A percentile compares a stretch with the other conserved stretches of the same genome.
phyloP scores from a whole-genome alignment of 2,888 invertebrate genomes.

The Mellilla xanthometata region DNA sequence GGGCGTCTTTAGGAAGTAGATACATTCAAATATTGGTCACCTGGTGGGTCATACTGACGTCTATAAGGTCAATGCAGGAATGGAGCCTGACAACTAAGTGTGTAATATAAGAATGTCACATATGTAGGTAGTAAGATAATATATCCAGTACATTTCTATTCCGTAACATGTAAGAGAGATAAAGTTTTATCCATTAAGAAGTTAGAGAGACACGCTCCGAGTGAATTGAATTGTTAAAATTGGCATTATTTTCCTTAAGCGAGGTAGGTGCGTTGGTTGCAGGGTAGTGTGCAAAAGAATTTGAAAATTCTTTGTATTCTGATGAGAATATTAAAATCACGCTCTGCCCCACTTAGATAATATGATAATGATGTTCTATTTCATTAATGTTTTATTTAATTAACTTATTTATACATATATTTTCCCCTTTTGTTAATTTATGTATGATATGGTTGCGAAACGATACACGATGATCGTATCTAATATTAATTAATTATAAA shows the following conservation, averaged over 20 bases:
- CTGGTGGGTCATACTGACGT: neutral
- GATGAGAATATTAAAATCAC: conserved; percentile 49
- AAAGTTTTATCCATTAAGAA: neutral
- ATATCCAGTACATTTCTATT: neutral
- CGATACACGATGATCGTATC: no score
- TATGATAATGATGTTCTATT: no score
- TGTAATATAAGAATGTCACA: neutral
- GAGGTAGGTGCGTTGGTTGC: conserved; percentile 74
- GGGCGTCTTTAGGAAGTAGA: neutral
- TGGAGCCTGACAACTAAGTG: neutral
- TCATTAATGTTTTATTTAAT: no score
- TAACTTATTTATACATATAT: no score
- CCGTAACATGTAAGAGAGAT: neutral
- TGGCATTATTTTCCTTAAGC: conserved; percentile 81
- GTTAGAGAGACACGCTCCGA: no score
- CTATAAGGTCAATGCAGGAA: neutral
- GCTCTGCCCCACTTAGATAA: conserved; percentile 66
- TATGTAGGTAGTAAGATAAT: neutral
- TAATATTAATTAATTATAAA: no score
- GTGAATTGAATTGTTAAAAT: conserved; percentile 57
- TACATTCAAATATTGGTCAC: neutral
- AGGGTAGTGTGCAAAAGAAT: conserved; percentile 73
- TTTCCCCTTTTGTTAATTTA: no score
- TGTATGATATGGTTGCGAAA: no score
- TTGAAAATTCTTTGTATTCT: conserved; percentile 63